Conservation (phyloP, 1,140 invertebrate genomes). For the Oscheius sp. region DNA sequence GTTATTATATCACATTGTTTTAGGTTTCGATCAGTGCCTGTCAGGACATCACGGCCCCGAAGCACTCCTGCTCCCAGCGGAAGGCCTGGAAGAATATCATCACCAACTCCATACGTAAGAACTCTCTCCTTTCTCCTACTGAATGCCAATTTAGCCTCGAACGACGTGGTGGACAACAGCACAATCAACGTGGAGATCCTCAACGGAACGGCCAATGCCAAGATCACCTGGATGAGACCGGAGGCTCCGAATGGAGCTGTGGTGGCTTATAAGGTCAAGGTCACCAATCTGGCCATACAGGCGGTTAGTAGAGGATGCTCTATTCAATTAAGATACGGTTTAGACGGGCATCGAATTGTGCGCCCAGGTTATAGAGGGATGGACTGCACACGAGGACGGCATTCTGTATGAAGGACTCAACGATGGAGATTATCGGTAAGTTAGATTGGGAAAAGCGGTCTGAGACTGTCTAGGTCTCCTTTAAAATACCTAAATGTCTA, state of each 20-base stretch:
- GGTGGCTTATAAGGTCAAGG: slow-evolving; percentile 44
- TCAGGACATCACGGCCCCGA: slow-evolving; percentile 11
- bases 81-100: slow-evolving; percentile 43
- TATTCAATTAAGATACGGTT: not conserved
- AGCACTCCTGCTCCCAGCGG: slow-evolving; percentile 26
- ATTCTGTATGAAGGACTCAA: slow-evolving; percentile 63
- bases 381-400: slow-evolving; percentile 27
- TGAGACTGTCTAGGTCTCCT: too few relatives aligned
- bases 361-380: not conserved
- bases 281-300: slow-evolving; percentile 30
- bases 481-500: too few relatives aligned
- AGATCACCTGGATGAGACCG: slow-evolving; percentile 32
- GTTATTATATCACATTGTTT: not conserved
- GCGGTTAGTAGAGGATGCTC: slow-evolving; percentile 35
- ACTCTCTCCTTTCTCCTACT: slow-evolving; percentile 29
- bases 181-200: slow-evolving; percentile 35
- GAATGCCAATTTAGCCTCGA: not conserved
- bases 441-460: too few relatives aligned
- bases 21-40: slow-evolving; percentile 28
- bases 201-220: slow-evolving; percentile 32
- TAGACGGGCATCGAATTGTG: not conserved
- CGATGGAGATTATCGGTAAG: slow-evolving; percentile 78
- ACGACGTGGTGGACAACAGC: slow-evolving; percentile 41
- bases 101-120: slow-evolving; percentile 41
- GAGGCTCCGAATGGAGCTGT: slow-evolving; percentile 51